Evolutionary conservation across 2,797 vertebrate genomes (phyloP).

Genomic region (Pristis pectinata): DNA sequence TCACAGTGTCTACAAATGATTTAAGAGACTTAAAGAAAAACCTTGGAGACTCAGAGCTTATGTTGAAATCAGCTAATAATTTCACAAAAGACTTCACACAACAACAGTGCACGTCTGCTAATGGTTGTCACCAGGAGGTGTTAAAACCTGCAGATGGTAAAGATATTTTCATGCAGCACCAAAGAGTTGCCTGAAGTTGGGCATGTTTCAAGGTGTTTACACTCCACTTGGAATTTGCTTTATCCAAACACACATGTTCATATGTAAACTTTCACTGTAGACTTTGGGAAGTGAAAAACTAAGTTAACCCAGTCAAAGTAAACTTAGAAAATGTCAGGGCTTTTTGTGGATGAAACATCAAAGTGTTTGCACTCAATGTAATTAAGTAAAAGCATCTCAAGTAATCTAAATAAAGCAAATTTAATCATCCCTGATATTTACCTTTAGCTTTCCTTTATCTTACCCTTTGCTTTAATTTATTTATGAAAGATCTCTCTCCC

Average conservation of each 20-base stretch:
- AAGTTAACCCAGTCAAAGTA: not conserved
- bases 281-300: not conserved
- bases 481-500: not conserved
- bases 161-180: not conserved
- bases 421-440: not conserved
- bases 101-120: not conserved
- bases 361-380: not conserved
- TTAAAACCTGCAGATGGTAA: not conserved
- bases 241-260: not conserved
- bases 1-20: not conserved
- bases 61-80: not conserved
- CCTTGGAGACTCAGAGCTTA: not conserved
- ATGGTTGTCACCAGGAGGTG: not conserved
- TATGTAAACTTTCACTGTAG: not conserved
- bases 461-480: not conserved
- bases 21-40: not conserved
- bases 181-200: not conserved
- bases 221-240: not conserved
- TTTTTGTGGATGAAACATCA: not conserved
- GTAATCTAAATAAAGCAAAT: not conserved
- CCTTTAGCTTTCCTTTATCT: not conserved
- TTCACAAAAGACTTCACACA: not conserved
- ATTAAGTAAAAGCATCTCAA: not conserved
- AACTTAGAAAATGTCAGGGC: not conserved
- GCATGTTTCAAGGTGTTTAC: conserved; percentile 21